Evolutionary conservation across 1,140 invertebrate species (phyloP).

Genomic region (Aphelinus atriplicis): DNA sequence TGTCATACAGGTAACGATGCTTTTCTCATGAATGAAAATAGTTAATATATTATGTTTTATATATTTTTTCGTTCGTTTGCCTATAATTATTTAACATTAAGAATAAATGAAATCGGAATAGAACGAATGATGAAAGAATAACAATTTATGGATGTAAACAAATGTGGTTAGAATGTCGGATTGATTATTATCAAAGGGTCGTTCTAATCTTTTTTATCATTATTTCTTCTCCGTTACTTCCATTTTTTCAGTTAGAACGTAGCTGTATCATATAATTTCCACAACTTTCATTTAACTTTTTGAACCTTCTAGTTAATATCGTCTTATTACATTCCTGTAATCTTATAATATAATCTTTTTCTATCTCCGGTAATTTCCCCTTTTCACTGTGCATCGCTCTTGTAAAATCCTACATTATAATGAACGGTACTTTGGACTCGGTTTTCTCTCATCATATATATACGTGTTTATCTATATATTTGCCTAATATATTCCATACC

Average conservation of each 20-base stretch:
- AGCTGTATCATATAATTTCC: constrained; percentile 29
- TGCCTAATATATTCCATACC: constrained; percentile 11
- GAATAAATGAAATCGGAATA: constrained; percentile 52
- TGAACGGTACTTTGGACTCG: constrained; percentile 34
- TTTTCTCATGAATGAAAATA: constrained; percentile 68
- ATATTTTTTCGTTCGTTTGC: constrained; percentile 43
- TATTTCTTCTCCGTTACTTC: constrained; percentile 33
- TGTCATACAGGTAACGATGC: constrained; percentile 69
- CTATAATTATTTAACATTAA: constrained; percentile 68
- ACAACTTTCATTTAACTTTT: constrained; percentile 22
- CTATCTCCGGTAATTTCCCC: too few relatives aligned
- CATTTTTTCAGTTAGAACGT: constrained; percentile 35
- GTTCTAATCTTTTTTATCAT: constrained; percentile 37
- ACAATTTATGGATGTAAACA: constrained; percentile 65
- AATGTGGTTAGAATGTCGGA: constrained; percentile 64
- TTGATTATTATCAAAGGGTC: constrained; percentile 45
- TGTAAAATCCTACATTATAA: constrained; percentile 28
- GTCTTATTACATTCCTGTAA: constrained; percentile 23
- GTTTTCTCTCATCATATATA: constrained; percentile 5
- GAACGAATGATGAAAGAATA: constrained; percentile 66
- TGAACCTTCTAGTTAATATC: constrained; percentile 4
- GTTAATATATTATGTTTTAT: constrained; percentile 66
- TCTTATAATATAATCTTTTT: constrained; percentile 15
- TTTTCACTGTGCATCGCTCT: background rate
- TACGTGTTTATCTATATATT: constrained; percentile 14